These are phyloP conservation scores for Poeciliopsis turneri DNA, from an alignment of 2,797 vertebrate species.

Conservation along the genomic window DNA sequence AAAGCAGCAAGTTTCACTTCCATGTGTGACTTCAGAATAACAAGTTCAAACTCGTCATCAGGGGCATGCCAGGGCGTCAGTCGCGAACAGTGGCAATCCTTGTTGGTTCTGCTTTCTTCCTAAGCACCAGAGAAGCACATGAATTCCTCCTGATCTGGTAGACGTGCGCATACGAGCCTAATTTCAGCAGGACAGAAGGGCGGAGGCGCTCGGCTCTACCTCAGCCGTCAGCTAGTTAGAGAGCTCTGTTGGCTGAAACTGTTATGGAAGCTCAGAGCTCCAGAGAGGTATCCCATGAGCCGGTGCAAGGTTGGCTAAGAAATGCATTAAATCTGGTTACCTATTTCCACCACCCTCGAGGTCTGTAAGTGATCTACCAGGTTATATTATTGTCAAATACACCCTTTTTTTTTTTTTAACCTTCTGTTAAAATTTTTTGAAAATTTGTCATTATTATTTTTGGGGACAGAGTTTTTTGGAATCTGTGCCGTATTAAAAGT, in stretches of 20 bases:
- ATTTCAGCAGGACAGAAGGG: constrained; percentile 48
- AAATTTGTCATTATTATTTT: background rate
- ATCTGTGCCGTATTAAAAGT: background rate
- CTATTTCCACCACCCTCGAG: constrained; percentile 50
- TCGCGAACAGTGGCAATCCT: constrained; percentile 62
- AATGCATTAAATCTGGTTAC: constrained; percentile 70
- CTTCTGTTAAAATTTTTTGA: background rate
- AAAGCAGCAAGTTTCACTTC: constrained; percentile 70
- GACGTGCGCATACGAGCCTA: constrained; percentile 46
- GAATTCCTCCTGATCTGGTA: constrained; percentile 70
- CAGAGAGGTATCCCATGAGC: constrained; percentile 41
- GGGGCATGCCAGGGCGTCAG: constrained; percentile 19
- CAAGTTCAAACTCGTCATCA: constrained; percentile 24
- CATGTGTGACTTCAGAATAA: constrained; percentile 50
- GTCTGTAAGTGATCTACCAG: constrained; percentile 30
- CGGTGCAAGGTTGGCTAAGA: constrained; percentile 59
- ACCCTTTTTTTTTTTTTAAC: constrained; percentile 10
- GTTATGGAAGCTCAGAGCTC: constrained; percentile 33
- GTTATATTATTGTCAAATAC: constrained; percentile 1
- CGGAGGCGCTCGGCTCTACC: constrained; percentile 24
- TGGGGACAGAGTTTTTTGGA: background rate
- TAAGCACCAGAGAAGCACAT: constrained; percentile 70
- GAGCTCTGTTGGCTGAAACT: constrained; percentile 21
- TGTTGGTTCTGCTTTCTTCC: constrained; percentile 59
- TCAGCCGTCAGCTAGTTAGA: constrained; percentile 11